Base-by-base conservation (phyloP, 2,113 vertebrate species). In the Peucedramus taeniatus region DNA sequence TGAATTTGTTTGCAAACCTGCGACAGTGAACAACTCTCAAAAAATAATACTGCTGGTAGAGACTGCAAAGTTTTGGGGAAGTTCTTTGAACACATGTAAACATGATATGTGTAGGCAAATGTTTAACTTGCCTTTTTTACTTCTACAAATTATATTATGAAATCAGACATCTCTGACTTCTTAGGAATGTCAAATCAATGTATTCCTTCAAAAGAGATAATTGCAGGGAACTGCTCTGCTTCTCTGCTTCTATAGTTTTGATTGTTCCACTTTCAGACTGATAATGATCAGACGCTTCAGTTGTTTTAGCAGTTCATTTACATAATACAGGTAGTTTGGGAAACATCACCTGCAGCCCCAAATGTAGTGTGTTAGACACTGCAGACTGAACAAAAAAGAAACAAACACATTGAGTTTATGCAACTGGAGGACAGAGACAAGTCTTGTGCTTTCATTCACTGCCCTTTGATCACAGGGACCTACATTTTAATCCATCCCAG, bases 101-200 rank as follows among this genome's bases (percentile, higher is more conserved):
- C 97, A 97, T 97, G 97, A 97, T 97, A 91, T 96, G 94, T 97
- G 95, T 97, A 97, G 97, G 97, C 97, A 98, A 98, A 98, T 98
- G 95, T 98, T 98, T 98, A 98, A 97, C 96, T 98, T 97, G 95
- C 96, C 94, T 98, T 97, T 98, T 98, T 98, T 97, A 98, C 95
- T 98, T 98, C 97, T 96, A 96, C 96, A 98, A 98, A 98, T 98
- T 98, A 97, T 98, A 97, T 98, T 98, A 98, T 97, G 95, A 98
- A 97, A 97, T 98, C 97, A 98, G 97, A 97, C 42, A 74, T 97
- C 96, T 98, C 95, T 97, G 97, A 98, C 97, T 98, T 98, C 98
- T 98, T 98, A 98, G 94, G 97, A 97, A 97, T 97, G 96, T 98
- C 98, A 98, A 98, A 98, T 97, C 97, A 97, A 95, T 83, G 96